Evolutionary conservation across 2,888 invertebrate genomes (phyloP), one percentile per base, ranked within the genome.

Genomic region (Drosophila melanocephala): DNA sequence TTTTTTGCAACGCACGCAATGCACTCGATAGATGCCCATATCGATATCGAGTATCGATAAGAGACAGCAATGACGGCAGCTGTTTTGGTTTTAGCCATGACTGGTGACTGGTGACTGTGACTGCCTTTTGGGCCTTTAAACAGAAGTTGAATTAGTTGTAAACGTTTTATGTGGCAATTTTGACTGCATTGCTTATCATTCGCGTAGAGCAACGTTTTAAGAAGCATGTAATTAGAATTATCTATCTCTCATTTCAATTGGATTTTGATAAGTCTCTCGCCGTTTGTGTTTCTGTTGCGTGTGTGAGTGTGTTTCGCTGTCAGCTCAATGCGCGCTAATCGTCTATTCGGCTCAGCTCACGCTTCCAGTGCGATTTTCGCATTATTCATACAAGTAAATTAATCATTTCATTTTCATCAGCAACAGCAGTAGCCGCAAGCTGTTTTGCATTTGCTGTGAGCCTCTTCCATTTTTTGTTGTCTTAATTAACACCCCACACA

Each of bases 71-170:
- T 86, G 86, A 86, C 88, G 86, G 86, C 86, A 86, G 86, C 86
- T 86, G 86, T 88, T 86, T 83, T 87, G 81, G 71, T 86, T 80
- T 77, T 80, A 70, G 81, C 79, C 79, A 67, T 79, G 70, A 77
- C 67, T 79, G 77, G 64, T 73, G 73, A 80, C 69, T 78, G 78
- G 64, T 74, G 73, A 80, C 77, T 78, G 78, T 78, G 77, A 62
- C 79, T 76, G 68, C 72, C 68, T 56, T 78, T 68, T 65, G 30
- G 50, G 55, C 66, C 47, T 67, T 64, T 69, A 63, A 63, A 65
- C 65, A 73, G 61, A 68, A 56, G 51, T 72, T 65, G 22, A 37
- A 55, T 69, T 58, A 75, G 67, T 75, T 75, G 28, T 57, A 30
- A 71, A 61, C 33, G 32, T 57, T 52, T 67, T 39, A 61, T 67